phyloP scores from a whole-genome alignment of 2,888 invertebrate species.

The Halocaridina rubra region DNA sequence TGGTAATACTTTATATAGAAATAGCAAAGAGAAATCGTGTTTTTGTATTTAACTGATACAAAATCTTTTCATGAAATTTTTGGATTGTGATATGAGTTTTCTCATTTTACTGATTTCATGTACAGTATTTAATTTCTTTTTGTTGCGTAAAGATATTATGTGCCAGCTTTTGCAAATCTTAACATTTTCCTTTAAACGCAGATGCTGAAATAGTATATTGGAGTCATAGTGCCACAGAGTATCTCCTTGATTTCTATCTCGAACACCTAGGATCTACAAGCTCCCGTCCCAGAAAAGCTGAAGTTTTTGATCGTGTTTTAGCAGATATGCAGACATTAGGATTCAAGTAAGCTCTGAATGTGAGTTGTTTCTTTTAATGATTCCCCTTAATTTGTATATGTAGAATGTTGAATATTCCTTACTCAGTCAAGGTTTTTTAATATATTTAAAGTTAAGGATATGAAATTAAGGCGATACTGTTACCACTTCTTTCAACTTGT shows the following conservation, averaged over 20 bases:
- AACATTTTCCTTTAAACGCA: too few relatives aligned
- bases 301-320: constrained; percentile 20
- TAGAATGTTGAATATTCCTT: too few relatives aligned
- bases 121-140: neutral
- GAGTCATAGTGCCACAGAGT: constrained; percentile 49
- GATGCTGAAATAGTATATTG: constrained; percentile 54
- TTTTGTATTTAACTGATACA: neutral
- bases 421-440: too few relatives aligned
- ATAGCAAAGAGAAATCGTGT: neutral
- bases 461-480: too few relatives aligned
- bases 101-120: neutral
- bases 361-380: too few relatives aligned
- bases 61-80: neutral
- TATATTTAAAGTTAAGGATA: too few relatives aligned
- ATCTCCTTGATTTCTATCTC: constrained; percentile 41
- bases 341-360: constrained; percentile 28
- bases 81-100: neutral
- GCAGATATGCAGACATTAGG: constrained; percentile 12
- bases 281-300: constrained; percentile 19
- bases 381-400: neutral
- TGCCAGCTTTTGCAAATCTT: too few relatives aligned
- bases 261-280: constrained; percentile 15
- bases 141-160: too few relatives aligned
- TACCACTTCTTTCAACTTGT: too few relatives aligned
- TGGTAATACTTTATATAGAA: neutral